Evolutionary conservation across 2,888 invertebrate species (phyloP).

Genomic region (Nomada fabriciana): DNA sequence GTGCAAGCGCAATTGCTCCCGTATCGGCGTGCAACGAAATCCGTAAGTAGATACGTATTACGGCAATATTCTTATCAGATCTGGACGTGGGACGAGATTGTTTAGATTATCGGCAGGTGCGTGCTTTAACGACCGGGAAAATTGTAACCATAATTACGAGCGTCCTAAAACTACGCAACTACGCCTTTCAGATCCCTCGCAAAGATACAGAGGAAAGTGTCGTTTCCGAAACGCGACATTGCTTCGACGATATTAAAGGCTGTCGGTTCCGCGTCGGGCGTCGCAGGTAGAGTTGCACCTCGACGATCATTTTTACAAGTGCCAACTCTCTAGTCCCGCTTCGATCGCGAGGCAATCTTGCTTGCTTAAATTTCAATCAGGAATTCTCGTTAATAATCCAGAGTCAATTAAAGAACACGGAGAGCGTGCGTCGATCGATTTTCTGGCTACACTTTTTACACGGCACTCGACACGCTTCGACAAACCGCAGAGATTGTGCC

Average conservation of each 20-base stretch:
- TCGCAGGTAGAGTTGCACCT: conserved; percentile 11
- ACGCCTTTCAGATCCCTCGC: conserved; percentile 45
- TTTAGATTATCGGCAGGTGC: conserved; percentile 73
- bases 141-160: conserved; percentile 69
- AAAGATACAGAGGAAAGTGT: conserved; percentile 58
- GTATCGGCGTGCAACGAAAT: conserved; percentile 43
- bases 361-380: not conserved
- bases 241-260: conserved; percentile 23
- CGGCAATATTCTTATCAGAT: conserved; percentile 66
- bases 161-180: conserved; percentile 55
- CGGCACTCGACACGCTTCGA: conserved; percentile 56
- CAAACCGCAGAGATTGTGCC: conserved; percentile 29
- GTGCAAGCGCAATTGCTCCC: not conserved
- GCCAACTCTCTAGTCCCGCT: no score
- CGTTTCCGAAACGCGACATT: conserved; percentile 57
- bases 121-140: conserved; percentile 67
- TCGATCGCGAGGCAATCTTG: not conserved
- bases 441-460: conserved; percentile 38
- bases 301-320: conserved; percentile 2
- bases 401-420: conserved; percentile 30
- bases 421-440: conserved; percentile 41
- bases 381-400: conserved; percentile 24
- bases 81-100: conserved; percentile 61
- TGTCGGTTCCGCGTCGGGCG: conserved; percentile 26
- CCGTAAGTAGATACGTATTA: conserved; percentile 36